A percentile compares a stretch with the other conserved stretches of the same genome.
These are phyloP conservation scores for Malurus leucopterus DNA, from an alignment of 2,797 vertebrate species.

Conservation along the genomic window DNA sequence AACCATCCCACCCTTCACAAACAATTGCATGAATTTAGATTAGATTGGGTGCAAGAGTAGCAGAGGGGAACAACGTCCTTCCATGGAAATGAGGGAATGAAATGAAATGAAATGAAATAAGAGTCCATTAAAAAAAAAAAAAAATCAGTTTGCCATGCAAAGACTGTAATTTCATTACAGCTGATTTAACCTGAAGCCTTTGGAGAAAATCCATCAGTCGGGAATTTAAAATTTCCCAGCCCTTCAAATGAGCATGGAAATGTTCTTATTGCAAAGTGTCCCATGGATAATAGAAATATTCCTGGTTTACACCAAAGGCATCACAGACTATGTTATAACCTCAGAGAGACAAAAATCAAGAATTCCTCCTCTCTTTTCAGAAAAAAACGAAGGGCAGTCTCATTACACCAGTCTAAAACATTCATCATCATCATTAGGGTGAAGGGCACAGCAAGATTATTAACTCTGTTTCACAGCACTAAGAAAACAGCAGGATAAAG, in stretches of 20 bases:
- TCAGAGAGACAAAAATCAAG: not conserved
- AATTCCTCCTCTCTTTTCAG: not conserved
- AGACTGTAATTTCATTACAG: not conserved
- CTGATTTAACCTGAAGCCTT: not conserved
- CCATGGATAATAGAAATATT: not conserved
- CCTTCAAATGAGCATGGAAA: not conserved
- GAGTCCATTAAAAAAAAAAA: not conserved
- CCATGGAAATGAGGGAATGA: not conserved
- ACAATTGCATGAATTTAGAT: not conserved
- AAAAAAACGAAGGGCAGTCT: not conserved
- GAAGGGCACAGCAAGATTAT: not conserved
- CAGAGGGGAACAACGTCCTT: not conserved
- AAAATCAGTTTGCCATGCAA: not conserved
- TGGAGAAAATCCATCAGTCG: not conserved
- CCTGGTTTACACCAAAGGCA: not conserved
- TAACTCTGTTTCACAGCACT: not conserved
- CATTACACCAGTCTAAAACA: not conserved
- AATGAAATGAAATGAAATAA: not conserved
- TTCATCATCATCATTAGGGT: not conserved
- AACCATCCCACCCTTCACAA: not conserved
- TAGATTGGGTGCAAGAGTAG: not conserved
- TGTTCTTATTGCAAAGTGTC: not conserved
- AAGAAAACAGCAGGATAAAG: constrained; percentile 1
- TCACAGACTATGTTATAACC: not conserved
- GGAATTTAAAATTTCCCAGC: not conserved